Base-by-base conservation (phyloP, 2,113 vertebrate genomes). In the Stegastes partitus region DNA sequence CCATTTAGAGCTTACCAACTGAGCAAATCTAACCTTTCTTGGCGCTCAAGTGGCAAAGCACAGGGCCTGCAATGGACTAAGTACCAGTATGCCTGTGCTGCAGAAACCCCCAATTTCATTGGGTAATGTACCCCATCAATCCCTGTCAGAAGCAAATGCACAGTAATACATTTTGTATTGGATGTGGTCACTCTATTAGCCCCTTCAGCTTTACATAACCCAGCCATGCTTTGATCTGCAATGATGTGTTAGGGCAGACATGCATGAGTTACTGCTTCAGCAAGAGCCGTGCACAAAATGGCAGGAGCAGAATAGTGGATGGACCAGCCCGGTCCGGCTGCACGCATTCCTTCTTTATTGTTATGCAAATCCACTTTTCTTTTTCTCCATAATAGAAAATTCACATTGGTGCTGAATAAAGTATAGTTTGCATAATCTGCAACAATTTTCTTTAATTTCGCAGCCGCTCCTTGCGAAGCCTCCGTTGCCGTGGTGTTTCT, bases 131-230 rank as follows among this genome's bases (percentile, higher is more conserved):
- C 68, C 81, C 84, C 88, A 92, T 92, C 89, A 86, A 90, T 91
- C 89, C 85, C 77, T 87, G 85, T 92, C 89, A 90, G 83, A 25
- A 51, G 80, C 83, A 88, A 91, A 89, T 88, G 86, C 80, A 82
- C 73, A 66, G 87, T 91, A 91, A 92, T 91, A 87, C 85, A 91
- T 92, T 93, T 90, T 88, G 89, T 90, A 93, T 87, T 87, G 91
- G 89, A 92, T 81, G 81, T 86, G 87, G 90, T 93, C 91, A 91
- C 85, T 91, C 80, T 87, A 92, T 93, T 92, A 92, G 93, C 88
- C 86, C 74, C 76, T 83, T 91, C 85, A 90, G 85, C 92, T 93
- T 92, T 88, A 90, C 91, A 90, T 89, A 88, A 88, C 83, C 81
- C 77, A 77, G 87, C 83, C 64, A 77, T 71, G 89, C 90, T 91